Conservation (phyloP, 2,113 vertebrate species). For the Clarias gariepinus region DNA sequence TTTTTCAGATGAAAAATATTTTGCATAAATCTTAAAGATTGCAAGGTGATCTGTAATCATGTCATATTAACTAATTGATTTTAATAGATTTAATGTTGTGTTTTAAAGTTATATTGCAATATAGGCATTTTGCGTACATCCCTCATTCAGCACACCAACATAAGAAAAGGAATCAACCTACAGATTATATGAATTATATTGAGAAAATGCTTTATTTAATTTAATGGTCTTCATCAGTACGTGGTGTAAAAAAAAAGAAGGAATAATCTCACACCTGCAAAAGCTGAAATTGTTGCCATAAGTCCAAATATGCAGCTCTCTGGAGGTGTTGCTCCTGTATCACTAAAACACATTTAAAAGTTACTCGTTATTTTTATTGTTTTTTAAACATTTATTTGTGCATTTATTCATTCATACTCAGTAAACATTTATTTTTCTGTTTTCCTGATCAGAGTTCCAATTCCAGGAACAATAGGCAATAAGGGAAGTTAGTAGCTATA, state of each 20-base stretch:
- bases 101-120: background rate
- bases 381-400: background rate
- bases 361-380: background rate
- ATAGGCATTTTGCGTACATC: background rate
- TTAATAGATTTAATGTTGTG: no score
- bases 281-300: conserved; percentile 89
- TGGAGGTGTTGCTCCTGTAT: conserved; percentile 84
- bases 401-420: background rate
- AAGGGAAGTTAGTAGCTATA: background rate
- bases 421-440: background rate
- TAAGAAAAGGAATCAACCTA: background rate
- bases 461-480: background rate
- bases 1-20: background rate
- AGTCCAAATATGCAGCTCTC: conserved; percentile 93
- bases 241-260: background rate
- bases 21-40: background rate
- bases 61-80: background rate
- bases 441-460: background rate
- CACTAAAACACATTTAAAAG: conserved; percentile 68
- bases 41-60: background rate
- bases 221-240: background rate
- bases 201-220: background rate
- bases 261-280: conserved; percentile 79
- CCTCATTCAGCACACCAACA: background rate
- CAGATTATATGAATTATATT: background rate